phyloP scores from a whole-genome alignment of 2,797 vertebrate species.

The Tarsius wallacei region DNA sequence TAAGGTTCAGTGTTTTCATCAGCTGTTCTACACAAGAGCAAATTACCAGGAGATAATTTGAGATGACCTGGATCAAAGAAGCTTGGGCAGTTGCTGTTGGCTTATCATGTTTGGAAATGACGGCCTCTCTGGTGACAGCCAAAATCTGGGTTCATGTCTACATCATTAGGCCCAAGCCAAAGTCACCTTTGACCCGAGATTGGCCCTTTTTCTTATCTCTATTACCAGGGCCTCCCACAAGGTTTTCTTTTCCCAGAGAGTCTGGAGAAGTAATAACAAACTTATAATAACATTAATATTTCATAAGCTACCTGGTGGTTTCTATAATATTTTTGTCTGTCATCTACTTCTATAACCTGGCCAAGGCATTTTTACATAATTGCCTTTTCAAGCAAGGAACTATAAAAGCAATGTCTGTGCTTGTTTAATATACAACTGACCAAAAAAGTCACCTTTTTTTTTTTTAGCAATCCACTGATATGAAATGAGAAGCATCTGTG shows the following conservation, averaged over 20 bases:
- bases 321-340: background rate
- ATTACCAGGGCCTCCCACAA: background rate
- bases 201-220: background rate
- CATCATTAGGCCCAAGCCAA: background rate
- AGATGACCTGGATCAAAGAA: background rate
- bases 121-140: background rate
- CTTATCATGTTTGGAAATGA: background rate
- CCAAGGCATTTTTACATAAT: background rate
- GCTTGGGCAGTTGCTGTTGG: background rate
- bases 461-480: background rate
- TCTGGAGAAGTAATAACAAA: conserved; percentile 13
- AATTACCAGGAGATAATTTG: background rate
- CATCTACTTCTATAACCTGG: background rate
- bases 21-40: background rate
- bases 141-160: background rate
- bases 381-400: conserved; percentile 6
- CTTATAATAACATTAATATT: background rate
- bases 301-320: background rate
- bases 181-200: background rate
- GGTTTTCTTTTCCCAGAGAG: background rate
- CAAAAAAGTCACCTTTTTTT: background rate
- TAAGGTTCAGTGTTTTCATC: background rate
- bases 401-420: background rate
- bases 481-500: background rate
- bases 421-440: background rate